Evolutionary conservation across 2,888 invertebrate species (phyloP).

Genomic region (Odontomyia ornata): DNA sequence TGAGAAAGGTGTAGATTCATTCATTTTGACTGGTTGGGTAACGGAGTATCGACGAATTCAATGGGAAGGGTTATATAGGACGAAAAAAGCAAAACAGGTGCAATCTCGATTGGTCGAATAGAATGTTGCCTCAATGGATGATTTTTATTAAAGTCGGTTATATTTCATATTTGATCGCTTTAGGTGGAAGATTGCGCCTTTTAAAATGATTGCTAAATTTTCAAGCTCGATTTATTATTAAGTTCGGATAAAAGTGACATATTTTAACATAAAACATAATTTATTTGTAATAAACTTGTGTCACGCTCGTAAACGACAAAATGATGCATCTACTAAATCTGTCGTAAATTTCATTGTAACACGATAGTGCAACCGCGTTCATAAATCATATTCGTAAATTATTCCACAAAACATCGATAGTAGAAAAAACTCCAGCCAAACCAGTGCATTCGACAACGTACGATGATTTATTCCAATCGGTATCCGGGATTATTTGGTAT

Average conservation of each 20-base stretch:
- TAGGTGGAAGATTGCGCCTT: too few relatives aligned
- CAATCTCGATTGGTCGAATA: too few relatives aligned
- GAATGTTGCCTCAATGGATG: too few relatives aligned
- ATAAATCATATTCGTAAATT: slow-evolving; percentile 11
- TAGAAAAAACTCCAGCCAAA: not conserved
- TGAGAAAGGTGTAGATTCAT: not conserved
- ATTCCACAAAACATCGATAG: not conserved
- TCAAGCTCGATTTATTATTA: too few relatives aligned
- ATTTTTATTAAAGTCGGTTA: too few relatives aligned
- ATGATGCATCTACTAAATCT: slow-evolving; percentile 13
- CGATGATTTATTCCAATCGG: not conserved
- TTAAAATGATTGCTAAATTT: too few relatives aligned
- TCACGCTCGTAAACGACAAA: not conserved
- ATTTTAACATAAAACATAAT: not conserved
- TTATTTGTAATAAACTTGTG: not conserved
- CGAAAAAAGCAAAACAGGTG: too few relatives aligned
- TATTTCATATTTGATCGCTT: too few relatives aligned
- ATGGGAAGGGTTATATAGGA: too few relatives aligned
- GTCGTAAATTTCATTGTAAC: not conserved
- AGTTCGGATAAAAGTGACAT: too few relatives aligned
- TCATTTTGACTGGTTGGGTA: not conserved
- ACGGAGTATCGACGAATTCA: too few relatives aligned
- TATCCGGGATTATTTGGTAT: not conserved
- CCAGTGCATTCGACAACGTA: too few relatives aligned
- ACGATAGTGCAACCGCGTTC: not conserved